Base-by-base conservation (phyloP, 2,113 vertebrate genomes). In the Rhinoderma darwinii region DNA sequence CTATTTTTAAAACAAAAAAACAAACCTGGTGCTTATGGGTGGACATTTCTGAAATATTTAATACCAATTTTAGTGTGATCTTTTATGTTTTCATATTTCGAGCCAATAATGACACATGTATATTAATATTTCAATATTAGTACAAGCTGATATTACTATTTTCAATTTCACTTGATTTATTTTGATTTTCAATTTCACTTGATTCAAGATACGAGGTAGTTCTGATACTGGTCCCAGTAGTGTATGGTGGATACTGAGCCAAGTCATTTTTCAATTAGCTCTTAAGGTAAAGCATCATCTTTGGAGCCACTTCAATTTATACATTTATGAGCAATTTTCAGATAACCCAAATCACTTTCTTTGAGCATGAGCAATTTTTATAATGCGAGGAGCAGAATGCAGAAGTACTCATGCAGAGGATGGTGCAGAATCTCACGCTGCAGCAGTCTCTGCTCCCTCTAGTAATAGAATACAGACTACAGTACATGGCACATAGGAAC, bases 81-180 rank as follows among this genome's bases (percentile, higher is more conserved):
- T 78, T 78, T 78, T 78, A 78, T 22, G 27, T 78, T 78, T 54
- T 47, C 15, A 50, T 75, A 27, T 27, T 18, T 75, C 11, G 12
- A 76, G 3, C 74, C 17, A 47, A 25, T 44, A 17, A 51, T 77
- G 41, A 7, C 9, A 44, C 27, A 27, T 41, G 37, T 76, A 27
- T 32, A 12, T 78, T 1, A 11, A 14, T 41, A 41, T 72, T 72
- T n/a, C n/a, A n/a, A n/a, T n/a, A 11, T 25, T 22, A 9, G 9
- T 22, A 41, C 68, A 25, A 37, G 9, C 8, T 39, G 68, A 41
- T 39, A 20, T 72, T 72, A 25, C 37, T 41, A 25, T 72, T 22
- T 1, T 72, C n/a, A n/a, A n/a, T n/a, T n/a, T n/a, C n/a, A n/a
- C n/a, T n/a, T n/a, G n/a, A n/a, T n/a, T n/a, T n/a, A n/a, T 35